phyloP scores from a whole-genome alignment of 30 jellyfish, hydroid and myxozoan genomes.

The Aurelia aurita complex sp. Pacific region DNA sequence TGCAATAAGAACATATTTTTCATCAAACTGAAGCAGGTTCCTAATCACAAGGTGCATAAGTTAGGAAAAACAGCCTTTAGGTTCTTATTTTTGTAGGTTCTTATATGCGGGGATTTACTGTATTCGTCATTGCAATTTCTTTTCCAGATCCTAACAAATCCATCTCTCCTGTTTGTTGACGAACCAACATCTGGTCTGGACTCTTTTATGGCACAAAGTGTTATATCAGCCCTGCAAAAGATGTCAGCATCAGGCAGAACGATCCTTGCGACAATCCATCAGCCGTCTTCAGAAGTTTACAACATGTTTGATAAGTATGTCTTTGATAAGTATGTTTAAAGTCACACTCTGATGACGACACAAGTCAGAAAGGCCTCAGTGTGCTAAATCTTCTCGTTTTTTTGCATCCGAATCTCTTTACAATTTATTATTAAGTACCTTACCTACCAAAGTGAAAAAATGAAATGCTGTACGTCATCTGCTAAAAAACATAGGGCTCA shows the following conservation, averaged over 20 bases:
- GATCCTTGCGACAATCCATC: slow-evolving; percentile 90
- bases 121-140: background rate
- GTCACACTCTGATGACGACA: background rate
- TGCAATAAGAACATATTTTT: no score
- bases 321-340: background rate
- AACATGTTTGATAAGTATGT: slow-evolving; percentile 82
- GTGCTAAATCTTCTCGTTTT: no score
- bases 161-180: slow-evolving; percentile 89
- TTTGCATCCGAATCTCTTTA: no score
- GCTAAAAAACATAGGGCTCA: no score
- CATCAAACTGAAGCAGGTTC: no score
- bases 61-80: no score
- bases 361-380: no score
- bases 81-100: no score
- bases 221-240: slow-evolving; percentile 77
- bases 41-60: no score
- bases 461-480: no score
- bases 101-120: no score
- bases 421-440: no score
- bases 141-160: slow-evolving; percentile 81
- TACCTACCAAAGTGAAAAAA: background rate
- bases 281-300: slow-evolving; percentile 93
- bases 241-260: slow-evolving; percentile 86
- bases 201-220: slow-evolving; percentile 96
- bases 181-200: slow-evolving; percentile 98